Evolutionary conservation across 2,113 vertebrate genomes (phyloP), one percentile per base, ranked within the genome.

Genomic region (Drymodes brunneopygia): DNA sequence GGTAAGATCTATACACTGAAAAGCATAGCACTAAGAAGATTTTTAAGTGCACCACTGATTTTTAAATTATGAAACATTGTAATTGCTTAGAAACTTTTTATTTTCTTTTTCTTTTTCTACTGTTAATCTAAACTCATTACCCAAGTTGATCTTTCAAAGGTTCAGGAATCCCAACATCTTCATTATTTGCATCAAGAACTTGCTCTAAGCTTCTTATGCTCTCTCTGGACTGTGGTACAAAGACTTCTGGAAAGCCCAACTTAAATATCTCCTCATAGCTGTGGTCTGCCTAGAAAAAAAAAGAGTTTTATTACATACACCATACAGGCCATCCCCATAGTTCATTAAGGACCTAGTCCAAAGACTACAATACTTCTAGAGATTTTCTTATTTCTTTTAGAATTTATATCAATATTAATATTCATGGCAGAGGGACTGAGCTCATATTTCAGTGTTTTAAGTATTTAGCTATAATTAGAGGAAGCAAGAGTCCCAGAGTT

Each of bases 231-330:
- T 95, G 94, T 18, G 80, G 67, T 29, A 96, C 83, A 35, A 94
- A 75, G 44, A 96, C 27, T 74, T 98, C 97, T 79, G 96, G 98
- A 97, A 98, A 98, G 62, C 85, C 51, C 82, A 81, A 14, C 75
- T 95, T 97, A 82, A 98, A 95, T 74, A 94, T 78, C n/a, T 95
- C 62, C 88, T 97, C 97, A 88, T 44, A 97, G 92, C 40, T 94
- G 82, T 89, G 54, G 19, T 33, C 35, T 74, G 70, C 92, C 98
- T 98, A 94, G 56, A 84, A 95, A 92, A 81, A 81, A 88, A 89
- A 31, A 88, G 24, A 65, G 27, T 81, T 50, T 91, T 79, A 74
- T 69, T 42, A 69, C 12, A 42, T 5, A 25, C 1, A 11, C 16
- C 31, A 27, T 9, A 67, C 3, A 44, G 13, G 38, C n/a, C 60